phyloP scores from a whole-genome alignment of 2,113 vertebrate species.

The Haemorhous mexicanus region DNA sequence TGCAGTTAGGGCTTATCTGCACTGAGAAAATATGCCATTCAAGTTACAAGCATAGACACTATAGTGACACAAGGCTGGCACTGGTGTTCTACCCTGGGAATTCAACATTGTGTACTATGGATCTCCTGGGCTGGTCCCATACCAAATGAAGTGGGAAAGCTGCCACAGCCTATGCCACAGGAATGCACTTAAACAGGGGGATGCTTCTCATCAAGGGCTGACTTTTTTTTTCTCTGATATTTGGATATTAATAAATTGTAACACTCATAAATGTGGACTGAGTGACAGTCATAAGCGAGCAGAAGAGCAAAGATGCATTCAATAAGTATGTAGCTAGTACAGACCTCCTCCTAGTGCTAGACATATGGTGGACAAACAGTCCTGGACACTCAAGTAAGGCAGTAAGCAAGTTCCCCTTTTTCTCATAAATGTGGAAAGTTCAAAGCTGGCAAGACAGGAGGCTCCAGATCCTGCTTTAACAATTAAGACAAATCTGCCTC shows the following conservation, averaged over 20 bases:
- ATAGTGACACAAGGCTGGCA: background rate
- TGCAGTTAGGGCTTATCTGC: background rate
- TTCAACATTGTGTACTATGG: background rate
- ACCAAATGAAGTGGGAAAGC: background rate
- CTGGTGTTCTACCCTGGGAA: background rate
- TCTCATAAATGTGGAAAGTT: background rate
- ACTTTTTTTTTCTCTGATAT: background rate
- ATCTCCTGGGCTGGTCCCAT: background rate
- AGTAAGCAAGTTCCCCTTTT: background rate
- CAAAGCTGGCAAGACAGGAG: slow-evolving; percentile 3
- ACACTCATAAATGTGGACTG: background rate
- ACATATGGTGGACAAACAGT: background rate
- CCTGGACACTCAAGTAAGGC: background rate
- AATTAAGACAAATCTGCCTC: slow-evolving; percentile 7
- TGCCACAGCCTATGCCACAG: background rate
- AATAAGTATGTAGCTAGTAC: background rate
- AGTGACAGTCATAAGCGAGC: background rate
- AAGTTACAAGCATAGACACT: background rate
- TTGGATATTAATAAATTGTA: background rate
- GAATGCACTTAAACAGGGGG: background rate
- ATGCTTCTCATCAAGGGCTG: background rate
- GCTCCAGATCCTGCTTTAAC: slow-evolving; percentile 1
- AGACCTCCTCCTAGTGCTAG: background rate
- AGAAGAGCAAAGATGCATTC: background rate
- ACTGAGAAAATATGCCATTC: background rate